Base-by-base conservation (phyloP, 2,888 invertebrate species). In the Drosophila falleni region DNA sequence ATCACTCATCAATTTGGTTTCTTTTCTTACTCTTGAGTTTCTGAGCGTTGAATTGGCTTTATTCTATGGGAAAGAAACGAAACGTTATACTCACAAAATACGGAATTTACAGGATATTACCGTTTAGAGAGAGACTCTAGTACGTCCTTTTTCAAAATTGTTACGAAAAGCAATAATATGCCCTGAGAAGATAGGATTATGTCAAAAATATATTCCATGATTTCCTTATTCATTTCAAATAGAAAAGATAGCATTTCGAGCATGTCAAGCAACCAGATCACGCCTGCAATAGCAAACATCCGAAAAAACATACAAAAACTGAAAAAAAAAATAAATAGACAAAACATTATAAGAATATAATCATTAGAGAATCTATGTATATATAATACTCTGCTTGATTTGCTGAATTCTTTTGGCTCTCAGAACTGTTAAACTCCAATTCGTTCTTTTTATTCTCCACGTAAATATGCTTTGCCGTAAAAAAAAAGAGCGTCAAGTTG, bases 241-340 rank as follows among this genome's bases (percentile, higher is more conserved):
- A 94, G 93, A 94, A 96, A 96, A 35, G 96, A 95, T 70, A 96
- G 93, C 60, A 96, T 94, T 90, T 97, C 37, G 37, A 37, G n/a
- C 37, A 37, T 37, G 8, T 37, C 97, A 92, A 96, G 94, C 0
- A 95, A 93, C 97, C 97, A 97, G 88, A 96, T 96, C 29, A 96
- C 95, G 0, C 97, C 97, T 96, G 97, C 96, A 31, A 97, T 96
- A 81, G 96, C 93, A 90, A 97, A 95, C 37, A 97, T 92, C 88
- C 97, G 96, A 78, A 97, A 87, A 91, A 97, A 97, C 1, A 97
- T 93, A 29, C 94, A 95, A 90, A 96, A 96, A 91, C 97, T 97
- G 31, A 8, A 31, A n/a, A n/a, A 37, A 37, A 6, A n/a, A 26
- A 31, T 66, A 46, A 37, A 19, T 19, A 19, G 19, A 19, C 1